Conservation (phyloP, 2,888 invertebrate species). For the Thecophora atra region DNA sequence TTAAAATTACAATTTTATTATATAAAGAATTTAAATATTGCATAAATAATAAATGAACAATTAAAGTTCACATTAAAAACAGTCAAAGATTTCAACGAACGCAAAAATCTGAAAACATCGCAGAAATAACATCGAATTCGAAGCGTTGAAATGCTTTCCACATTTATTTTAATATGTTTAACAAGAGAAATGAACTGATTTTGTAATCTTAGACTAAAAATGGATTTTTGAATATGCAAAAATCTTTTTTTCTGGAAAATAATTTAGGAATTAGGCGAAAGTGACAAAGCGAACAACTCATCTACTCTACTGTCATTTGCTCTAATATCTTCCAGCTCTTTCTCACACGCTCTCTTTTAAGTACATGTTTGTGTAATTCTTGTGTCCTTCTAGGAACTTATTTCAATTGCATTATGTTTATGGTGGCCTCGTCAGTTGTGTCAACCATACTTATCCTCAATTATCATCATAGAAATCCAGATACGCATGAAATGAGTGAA, state of each 20-base stretch:
- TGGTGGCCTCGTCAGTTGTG: slow-evolving; percentile 98
- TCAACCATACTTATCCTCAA: slow-evolving; percentile 97
- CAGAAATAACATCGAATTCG: neutral
- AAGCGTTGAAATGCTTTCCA: neutral
- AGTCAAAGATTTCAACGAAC: neutral
- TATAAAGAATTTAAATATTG: neutral
- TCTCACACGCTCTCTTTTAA: slow-evolving; percentile 42
- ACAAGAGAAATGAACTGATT: neutral
- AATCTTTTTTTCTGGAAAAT: neutral
- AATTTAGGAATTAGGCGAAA: neutral
- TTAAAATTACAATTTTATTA: neutral
- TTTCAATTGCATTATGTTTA: slow-evolving; percentile 99
- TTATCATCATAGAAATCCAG: slow-evolving; percentile 96
- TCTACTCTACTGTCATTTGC: slow-evolving; percentile 20
- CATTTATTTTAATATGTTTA: neutral
- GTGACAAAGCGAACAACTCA: neutral
- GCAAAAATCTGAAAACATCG: neutral
- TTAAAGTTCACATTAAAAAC: too few relatives aligned
- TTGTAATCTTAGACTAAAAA: neutral
- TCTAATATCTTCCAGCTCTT: slow-evolving; percentile 8
- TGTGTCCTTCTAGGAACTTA: slow-evolving; percentile 83
- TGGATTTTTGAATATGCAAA: slow-evolving; percentile 17
- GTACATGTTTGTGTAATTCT: slow-evolving; percentile 66
- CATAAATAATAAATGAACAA: too few relatives aligned
- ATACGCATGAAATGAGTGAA: slow-evolving; percentile 96